Evolutionary conservation across 30 jellyfish, hydroid and myxozoan genomes (phyloP), one percentile per base, ranked within the genome.

Genomic region (Calvadosia cruxmelitensis): DNA sequence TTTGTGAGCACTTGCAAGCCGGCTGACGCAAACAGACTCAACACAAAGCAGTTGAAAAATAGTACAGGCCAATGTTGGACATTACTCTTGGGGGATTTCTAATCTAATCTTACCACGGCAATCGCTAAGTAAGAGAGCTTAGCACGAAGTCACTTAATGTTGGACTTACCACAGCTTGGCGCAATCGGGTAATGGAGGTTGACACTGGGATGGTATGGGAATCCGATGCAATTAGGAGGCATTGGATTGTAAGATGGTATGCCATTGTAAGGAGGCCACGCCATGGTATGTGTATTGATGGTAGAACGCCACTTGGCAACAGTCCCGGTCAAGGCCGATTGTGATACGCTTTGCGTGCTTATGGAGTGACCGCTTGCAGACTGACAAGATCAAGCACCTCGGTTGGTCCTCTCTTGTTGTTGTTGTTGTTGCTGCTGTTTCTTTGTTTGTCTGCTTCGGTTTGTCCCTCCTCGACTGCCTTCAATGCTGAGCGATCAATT

Each of bases 151-250:
- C 57, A 5, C 57, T 42, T 20, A 42, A 20, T n/a, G 57, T 34
- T 16, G 24, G 29, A 68, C 94, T 68, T 72, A 87, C 98, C 98
- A 71, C 98, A 89, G 48, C 94, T 89, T 31, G 98, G 94, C 30
- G 94, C 94, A 33, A 89, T 74, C 48, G 98, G 98, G 63, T 89
- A 89, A 64, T 89, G 98, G 29, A 89, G 77, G 62, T 89, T 89
- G 81, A 89, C 98, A 67, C 93, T 89, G 20, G 98, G 94, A 74
- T 89, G 94, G 33, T 89, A 90, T 1, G 98, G 98, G 75, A 80
- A 81, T 48, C 95, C 98, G 76, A 86, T 70, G 36, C 93, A 86
- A 61, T 79, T 77, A 15, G 94, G 92, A 13, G 94, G 98, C 94
- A 89, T 81, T n/a, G 93, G 86, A 10, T 94, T 76, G 70, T 89